phyloP scores from a whole-genome alignment of 2,888 invertebrate species.

The Drosophila rellima region DNA sequence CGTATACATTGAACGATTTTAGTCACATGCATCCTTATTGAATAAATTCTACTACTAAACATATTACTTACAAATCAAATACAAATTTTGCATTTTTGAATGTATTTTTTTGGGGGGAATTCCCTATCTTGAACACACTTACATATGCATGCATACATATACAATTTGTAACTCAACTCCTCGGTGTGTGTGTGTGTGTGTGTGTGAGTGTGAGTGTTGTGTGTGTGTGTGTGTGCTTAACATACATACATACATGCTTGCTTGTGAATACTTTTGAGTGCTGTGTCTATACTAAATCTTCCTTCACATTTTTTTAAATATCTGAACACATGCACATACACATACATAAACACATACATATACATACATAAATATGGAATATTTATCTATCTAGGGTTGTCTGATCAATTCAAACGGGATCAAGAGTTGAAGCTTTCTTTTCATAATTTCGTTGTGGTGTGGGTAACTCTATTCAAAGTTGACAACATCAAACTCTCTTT shows the following conservation, averaged over 20 bases:
- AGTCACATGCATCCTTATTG: slow-evolving; percentile 15
- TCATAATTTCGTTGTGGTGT: slow-evolving; percentile 19
- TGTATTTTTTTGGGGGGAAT: neutral
- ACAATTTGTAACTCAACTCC: neutral
- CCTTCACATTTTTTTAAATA: neutral
- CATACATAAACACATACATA: slow-evolving; percentile 3
- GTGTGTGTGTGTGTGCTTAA: neutral
- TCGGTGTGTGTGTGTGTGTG: neutral
- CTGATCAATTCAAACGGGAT: slow-evolving; percentile 14
- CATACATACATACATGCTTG: slow-evolving; percentile 10
- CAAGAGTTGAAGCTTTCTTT: slow-evolving; percentile 16
- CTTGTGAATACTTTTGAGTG: slow-evolving; percentile 11
- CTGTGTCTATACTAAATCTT: slow-evolving; percentile 4
- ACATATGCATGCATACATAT: slow-evolving; percentile 23
- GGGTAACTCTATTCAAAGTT: slow-evolving; percentile 11
- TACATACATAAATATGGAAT: slow-evolving; percentile 4
- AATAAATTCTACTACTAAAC: slow-evolving; percentile 4
- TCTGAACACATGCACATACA: slow-evolving; percentile 4
- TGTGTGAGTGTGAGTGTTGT: slow-evolving; percentile 5
- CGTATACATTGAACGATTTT: slow-evolving; percentile 10
- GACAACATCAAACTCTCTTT: slow-evolving; percentile 3
- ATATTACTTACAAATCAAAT: slow-evolving; percentile 19
- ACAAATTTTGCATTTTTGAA: slow-evolving; percentile 12
- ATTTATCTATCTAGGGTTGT: slow-evolving; percentile 32
- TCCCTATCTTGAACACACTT: neutral